These are phyloP conservation scores for Pseudopodoces humilis DNA, from an alignment of 2,113 vertebrate genomes.

Conservation along the genomic window DNA sequence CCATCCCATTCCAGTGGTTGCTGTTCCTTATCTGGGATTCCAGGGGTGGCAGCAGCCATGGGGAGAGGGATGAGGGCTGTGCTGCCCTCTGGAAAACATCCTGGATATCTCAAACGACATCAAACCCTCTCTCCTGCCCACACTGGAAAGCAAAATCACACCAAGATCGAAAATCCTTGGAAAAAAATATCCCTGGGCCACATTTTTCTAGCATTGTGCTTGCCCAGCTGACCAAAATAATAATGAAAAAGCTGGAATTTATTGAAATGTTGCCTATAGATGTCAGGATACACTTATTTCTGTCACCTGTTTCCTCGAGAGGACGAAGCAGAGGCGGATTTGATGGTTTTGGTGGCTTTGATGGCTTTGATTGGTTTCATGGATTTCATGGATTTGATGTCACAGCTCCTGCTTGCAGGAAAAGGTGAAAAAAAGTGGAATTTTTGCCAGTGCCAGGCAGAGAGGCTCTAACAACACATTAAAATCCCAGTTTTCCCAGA, in stretches of 20 bases:
- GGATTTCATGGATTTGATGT: not conserved
- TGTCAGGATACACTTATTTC: not conserved
- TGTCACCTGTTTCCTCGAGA: not conserved
- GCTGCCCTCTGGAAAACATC: not conserved
- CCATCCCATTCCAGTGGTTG: not conserved
- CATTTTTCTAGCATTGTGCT: not conserved
- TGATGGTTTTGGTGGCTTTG: not conserved
- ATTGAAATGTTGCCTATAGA: not conserved
- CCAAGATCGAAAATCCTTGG: not conserved
- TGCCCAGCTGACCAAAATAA: not conserved
- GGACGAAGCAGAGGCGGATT: not conserved
- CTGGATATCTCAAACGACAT: fast-evolving
- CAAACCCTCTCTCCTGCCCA: not conserved
- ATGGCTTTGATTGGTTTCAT: fast-evolving
- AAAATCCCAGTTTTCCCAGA: not conserved
- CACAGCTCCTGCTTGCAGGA: not conserved
- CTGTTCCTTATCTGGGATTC: not conserved
- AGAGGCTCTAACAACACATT: not conserved
- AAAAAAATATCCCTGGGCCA: no score
- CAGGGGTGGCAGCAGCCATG: no score
- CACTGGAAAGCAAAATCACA: fast-evolving
- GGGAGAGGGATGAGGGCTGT: not conserved
- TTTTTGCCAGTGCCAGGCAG: not conserved
- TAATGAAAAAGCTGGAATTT: not conserved
- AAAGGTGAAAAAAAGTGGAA: not conserved